Evolutionary conservation across 92 coral and sea anemone genomes (phyloP).

Genomic region (Metridium senile): DNA sequence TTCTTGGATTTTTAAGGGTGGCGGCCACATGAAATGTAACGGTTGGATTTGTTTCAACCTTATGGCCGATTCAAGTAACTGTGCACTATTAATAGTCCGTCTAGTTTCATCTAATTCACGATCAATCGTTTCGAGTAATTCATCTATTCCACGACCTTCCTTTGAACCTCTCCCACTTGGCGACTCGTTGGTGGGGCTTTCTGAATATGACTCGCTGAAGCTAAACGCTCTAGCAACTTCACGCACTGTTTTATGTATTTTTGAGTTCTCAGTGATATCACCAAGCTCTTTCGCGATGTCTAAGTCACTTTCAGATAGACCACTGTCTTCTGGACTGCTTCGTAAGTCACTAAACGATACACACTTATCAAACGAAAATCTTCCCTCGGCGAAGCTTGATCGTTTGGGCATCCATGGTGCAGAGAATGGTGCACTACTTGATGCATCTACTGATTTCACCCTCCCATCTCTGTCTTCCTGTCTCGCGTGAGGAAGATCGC

Average conservation of each 20-base stretch:
- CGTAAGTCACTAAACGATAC: slow-evolving; percentile 49
- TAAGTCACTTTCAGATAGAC: slow-evolving; percentile 40
- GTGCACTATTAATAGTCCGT: slow-evolving; percentile 81
- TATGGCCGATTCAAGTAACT: slow-evolving; percentile 76
- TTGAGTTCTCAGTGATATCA: slow-evolving; percentile 72
- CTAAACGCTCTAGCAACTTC: slow-evolving; percentile 75
- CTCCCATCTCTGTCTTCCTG: slow-evolving; percentile 15
- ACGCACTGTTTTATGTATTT: slow-evolving; percentile 77
- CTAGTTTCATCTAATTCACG: slow-evolving; percentile 90
- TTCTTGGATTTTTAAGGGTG: not conserved
- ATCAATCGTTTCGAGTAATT: slow-evolving; percentile 78
- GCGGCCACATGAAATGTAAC: slow-evolving; percentile 7
- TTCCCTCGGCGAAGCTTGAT: slow-evolving; percentile 41
- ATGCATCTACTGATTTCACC: slow-evolving; percentile 4
- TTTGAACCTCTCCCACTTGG: slow-evolving; percentile 15
- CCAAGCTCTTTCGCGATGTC: slow-evolving; percentile 34
- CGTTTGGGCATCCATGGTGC: slow-evolving; percentile 38
- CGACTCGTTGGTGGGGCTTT: slow-evolving; percentile 19
- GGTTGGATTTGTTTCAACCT: slow-evolving; percentile 28
- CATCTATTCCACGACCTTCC: slow-evolving; percentile 60
- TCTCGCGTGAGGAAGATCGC: slow-evolving; percentile 25
- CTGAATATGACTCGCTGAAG: slow-evolving; percentile 24
- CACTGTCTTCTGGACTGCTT: slow-evolving; percentile 32
- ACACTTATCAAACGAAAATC: slow-evolving; percentile 43
- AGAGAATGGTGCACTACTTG: not conserved